A percentile compares a stretch with the other conserved stretches of the same genome.
Evolutionary conservation across 2,113 vertebrate species (phyloP).

Genomic region (chimpanzee (Pan troglodytes)): DNA sequence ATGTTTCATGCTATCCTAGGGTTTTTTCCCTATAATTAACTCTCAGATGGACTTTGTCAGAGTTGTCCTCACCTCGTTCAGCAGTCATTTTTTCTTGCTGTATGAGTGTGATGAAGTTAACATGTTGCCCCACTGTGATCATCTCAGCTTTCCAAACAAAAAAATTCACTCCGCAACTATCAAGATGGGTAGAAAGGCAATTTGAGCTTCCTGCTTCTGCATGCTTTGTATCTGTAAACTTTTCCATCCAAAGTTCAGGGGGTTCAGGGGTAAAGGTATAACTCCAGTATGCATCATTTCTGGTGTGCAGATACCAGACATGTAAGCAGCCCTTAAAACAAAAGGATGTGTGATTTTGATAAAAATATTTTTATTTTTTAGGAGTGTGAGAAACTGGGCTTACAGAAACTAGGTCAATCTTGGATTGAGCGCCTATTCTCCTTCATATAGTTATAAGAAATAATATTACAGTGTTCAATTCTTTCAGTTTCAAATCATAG

Average conservation of each 20-base stretch:
- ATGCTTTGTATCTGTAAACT: constrained; percentile 76
- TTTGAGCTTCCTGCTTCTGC: constrained; percentile 76
- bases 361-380: constrained; percentile 2
- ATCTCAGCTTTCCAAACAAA: constrained; percentile 71
- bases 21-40: not conserved
- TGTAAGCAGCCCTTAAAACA: constrained; percentile 66
- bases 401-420: not conserved
- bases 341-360: constrained; percentile 33
- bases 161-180: constrained; percentile 73
- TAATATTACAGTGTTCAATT: not conserved
- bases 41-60: constrained; percentile 58
- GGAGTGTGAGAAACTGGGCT: not conserved
- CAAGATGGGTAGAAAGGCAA: constrained; percentile 78
- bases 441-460: not conserved
- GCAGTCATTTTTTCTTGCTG: constrained; percentile 13
- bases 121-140: not conserved
- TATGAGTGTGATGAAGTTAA: not conserved
- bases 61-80: not conserved
- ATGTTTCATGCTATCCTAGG: not conserved
- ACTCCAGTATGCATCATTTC: constrained; percentile 68
- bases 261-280: constrained; percentile 68
- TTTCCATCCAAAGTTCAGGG: constrained; percentile 74
- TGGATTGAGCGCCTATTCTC: not conserved
- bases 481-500: not conserved
- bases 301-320: constrained; percentile 67